These are phyloP conservation scores for Saccostrea glomerata DNA, from an alignment of 1,140 invertebrate species.

Conservation along the genomic window DNA sequence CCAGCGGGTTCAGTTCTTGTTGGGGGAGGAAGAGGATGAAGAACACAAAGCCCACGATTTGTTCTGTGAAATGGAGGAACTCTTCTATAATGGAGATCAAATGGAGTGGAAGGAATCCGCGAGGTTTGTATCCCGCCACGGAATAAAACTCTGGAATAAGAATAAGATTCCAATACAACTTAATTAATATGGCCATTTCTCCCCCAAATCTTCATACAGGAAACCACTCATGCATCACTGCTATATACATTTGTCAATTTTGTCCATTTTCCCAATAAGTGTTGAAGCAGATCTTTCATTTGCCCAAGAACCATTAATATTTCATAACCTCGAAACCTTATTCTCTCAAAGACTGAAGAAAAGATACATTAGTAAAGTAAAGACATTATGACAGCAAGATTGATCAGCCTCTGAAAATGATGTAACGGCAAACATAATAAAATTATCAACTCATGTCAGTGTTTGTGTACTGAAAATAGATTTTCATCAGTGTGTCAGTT, in stretches of 20 bases:
- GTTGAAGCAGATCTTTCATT: background rate
- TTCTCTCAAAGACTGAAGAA: background rate
- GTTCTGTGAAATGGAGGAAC: constrained; percentile 96
- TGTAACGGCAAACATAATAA: background rate
- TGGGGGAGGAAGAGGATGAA: constrained; percentile 90
- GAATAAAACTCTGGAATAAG: background rate
- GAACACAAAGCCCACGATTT: constrained; percentile 79
- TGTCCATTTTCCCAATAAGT: background rate
- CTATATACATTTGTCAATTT: background rate
- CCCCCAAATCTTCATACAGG: background rate
- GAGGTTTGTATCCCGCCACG: background rate
- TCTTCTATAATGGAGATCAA: constrained; percentile 87
- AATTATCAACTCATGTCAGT: background rate
- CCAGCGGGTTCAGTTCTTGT: constrained; percentile 90
- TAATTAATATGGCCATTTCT: background rate
- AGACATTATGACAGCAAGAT: background rate
- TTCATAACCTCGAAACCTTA: background rate
- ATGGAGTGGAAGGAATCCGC: constrained; percentile 92
- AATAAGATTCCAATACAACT: background rate
- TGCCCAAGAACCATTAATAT: background rate
- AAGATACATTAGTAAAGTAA: background rate
- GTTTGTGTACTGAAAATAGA: background rate
- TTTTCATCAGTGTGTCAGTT: no score
- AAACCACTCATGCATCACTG: background rate
- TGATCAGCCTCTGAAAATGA: background rate